Base-by-base conservation (phyloP, 2,888 invertebrate genomes). In the Erebia ligea region DNA sequence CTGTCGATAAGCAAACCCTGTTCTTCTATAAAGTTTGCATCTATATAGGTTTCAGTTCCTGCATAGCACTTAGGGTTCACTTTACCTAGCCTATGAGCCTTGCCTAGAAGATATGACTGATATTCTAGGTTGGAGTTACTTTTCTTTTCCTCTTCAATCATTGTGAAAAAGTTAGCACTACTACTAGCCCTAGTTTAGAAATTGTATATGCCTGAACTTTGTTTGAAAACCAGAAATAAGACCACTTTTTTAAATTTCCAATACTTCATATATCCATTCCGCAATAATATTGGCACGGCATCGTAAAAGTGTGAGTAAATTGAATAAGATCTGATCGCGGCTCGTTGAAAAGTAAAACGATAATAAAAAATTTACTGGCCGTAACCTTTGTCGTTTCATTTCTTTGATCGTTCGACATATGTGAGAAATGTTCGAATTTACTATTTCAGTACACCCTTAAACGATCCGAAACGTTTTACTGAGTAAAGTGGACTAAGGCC, bases 301-400 rank as follows among this genome's bases (percentile, higher is more conserved):
- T 25, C 8, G n/a, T 13, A 19, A 56, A 66, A 66, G 40, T 40
- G 15, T 54, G 19, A 2, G 15, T 48, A 56, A 45, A 66, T 42
- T 56, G 65, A 56, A 56, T 42, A 15, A 67, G 50, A 48, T n/a
- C 48, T 13, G 48, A 58, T n/a, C 21, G 52, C 19, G n/a, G 25
- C 58, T 48, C 58, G 57, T 40, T 58, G 48, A 45, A 67, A 48
- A 59, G 21, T 50, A 48, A 67, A 50, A 48, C 50, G 67, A 9
- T 58, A 58, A 67, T 67, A 67, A 67, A 59, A 67, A 17, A n/a
- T 67, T 67, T 67, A 67, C 40, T 19, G 59, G 19, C 19, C 50
- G 13, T 61, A 67, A 67, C 67, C 25, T 50, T 67, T 61, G 50
- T 25, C 34, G 59, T 61, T 67, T 67, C 52, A 67, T 67, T 59